Evolutionary conservation across 1,140 invertebrate genomes (phyloP), one percentile per base, ranked within the genome.

Genomic region (Dreissena rostriformis): DNA sequence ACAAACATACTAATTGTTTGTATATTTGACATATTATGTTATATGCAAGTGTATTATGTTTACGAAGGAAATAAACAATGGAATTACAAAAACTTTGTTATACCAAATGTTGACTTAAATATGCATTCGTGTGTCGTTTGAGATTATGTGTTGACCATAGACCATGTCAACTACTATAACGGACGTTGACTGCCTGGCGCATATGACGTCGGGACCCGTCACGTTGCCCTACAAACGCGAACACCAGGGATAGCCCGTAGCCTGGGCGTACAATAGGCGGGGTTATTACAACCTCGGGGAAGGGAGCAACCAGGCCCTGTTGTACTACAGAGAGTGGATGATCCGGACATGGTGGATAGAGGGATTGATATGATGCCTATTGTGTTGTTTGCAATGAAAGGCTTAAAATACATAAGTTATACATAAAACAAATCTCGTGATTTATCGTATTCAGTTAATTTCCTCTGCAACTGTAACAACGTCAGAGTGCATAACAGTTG

Each of bases 251-350:
- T 88, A 89, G 53, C 74, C 84, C 0, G 83, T 90, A 0, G 80
- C 82, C 26, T 91, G 87, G 84, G 78, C 82, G 26, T 57, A 82
- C 0, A 14, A 80, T 1, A 88, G 85, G 5, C 19, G 49, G 14
- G 88, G 88, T 15, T 91, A 87, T 74, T 91, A 89, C 71, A 90
- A 88, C 0, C 49, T 88, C 12, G 73, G 84, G n/a, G 89, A 90
- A 28, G 86, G 89, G 19, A 6, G 39, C 2, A 81, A 88, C 52
- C 63, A 85, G 75, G 65, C 76, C 24, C 70, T 90, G 24, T 88
- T 83, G 57, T 86, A 82, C 55, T 86, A 85, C 71, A 26, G 57
- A 49, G 66, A 85, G 4, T 26, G 8, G 11, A 57, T 39, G 39
- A 14, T 22, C 19, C 39, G 14, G 52, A 53, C 15, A 57, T 6